Evolutionary conservation across 1,140 invertebrate species (phyloP).

Genomic region (Pantala flavescens): DNA sequence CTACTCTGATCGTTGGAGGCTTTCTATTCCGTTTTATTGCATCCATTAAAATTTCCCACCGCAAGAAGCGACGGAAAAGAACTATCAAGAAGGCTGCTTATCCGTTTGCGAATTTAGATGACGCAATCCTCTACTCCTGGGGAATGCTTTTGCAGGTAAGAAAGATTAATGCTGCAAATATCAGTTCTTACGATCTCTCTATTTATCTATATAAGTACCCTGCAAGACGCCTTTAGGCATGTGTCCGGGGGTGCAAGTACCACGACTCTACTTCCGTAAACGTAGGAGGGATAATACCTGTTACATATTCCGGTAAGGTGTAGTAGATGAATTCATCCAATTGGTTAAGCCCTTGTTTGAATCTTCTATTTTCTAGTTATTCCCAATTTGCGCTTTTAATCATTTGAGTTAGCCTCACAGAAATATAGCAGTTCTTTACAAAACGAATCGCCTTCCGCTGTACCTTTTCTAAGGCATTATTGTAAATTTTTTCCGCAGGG

Average conservation of each 20-base stretch:
- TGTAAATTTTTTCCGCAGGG: too few relatives aligned
- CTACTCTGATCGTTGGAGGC: conserved; percentile 45
- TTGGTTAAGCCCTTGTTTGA: too few relatives aligned
- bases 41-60: conserved; percentile 25
- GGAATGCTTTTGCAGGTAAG: conserved; percentile 68
- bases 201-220: too few relatives aligned
- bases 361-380: too few relatives aligned
- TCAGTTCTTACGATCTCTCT: not conserved
- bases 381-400: too few relatives aligned
- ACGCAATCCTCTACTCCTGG: conserved; percentile 64
- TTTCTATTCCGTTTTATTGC: conserved; percentile 45
- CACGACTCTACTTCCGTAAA: too few relatives aligned
- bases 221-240: not conserved
- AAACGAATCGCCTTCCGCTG: too few relatives aligned
- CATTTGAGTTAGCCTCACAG: not conserved
- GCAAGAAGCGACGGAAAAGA: conserved; percentile 22
- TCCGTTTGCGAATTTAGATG: conserved; percentile 55
- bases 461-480: not conserved
- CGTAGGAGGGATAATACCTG: too few relatives aligned
- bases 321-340: too few relatives aligned
- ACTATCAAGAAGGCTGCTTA: conserved; percentile 44
- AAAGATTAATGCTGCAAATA: conserved; percentile 47
- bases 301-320: too few relatives aligned
- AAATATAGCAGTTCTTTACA: too few relatives aligned
- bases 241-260: not conserved